These are phyloP conservation scores for Argyra leucocephala DNA, from an alignment of 2,888 invertebrate species.

Conservation along the genomic window DNA sequence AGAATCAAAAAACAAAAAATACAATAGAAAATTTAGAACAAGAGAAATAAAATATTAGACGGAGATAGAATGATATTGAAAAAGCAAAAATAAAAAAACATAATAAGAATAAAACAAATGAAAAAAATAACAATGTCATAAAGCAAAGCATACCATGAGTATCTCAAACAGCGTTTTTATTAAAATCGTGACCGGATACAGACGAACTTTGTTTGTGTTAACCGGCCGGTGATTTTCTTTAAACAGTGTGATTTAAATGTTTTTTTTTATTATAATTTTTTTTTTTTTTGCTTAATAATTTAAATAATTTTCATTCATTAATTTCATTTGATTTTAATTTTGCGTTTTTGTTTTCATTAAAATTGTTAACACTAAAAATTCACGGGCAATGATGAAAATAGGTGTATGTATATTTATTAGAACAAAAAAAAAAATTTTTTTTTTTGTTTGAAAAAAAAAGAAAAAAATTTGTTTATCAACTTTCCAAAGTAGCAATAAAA, in stretches of 20 bases:
- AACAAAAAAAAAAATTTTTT: too few relatives aligned
- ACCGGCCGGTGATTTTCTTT: background rate
- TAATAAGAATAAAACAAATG: background rate
- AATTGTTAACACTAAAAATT: too few relatives aligned
- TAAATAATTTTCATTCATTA: background rate
- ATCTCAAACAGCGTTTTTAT: background rate
- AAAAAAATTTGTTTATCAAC: too few relatives aligned
- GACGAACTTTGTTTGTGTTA: background rate
- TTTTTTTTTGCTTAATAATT: background rate
- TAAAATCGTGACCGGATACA: constrained; percentile 6
- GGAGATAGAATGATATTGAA: background rate
- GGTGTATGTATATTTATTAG: too few relatives aligned
- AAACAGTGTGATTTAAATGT: background rate
- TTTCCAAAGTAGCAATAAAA: too few relatives aligned
- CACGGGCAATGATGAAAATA: too few relatives aligned
- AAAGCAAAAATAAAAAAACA: background rate
- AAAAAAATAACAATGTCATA: constrained; percentile 1
- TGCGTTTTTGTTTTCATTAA: background rate
- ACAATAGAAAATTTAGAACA: background rate
- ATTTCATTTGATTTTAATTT: background rate
- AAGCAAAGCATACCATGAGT: background rate
- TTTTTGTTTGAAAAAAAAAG: too few relatives aligned
- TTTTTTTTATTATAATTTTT: background rate
- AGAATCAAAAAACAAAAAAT: too few relatives aligned
- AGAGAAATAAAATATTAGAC: background rate